Percentiles rank a stretch among this genome's conserved stretches.
Conservation (phyloP, 2,113 vertebrate genomes). For the Copsychus sechellarum region DNA sequence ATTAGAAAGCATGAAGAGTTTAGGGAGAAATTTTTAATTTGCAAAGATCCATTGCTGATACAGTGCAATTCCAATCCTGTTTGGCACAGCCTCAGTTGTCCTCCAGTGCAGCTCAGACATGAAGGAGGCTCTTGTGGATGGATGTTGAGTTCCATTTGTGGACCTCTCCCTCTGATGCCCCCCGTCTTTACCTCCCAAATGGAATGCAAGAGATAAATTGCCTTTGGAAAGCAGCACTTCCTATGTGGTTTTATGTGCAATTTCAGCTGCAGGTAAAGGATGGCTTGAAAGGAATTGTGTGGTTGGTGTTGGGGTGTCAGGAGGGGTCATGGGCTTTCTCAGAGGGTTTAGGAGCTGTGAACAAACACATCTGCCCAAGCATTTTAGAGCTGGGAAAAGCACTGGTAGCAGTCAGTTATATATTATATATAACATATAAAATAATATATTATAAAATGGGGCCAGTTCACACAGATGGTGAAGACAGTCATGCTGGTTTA, state of each 20-base stretch:
- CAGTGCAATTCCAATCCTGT: too few relatives aligned
- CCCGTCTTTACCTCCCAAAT: not conserved
- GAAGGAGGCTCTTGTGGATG: not conserved
- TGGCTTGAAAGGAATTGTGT: not conserved
- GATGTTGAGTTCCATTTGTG: not conserved
- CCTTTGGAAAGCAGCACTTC: not conserved
- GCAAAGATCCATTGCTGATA: not conserved
- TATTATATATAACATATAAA: too few relatives aligned
- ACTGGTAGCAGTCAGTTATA: not conserved
- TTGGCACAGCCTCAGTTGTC: not conserved
- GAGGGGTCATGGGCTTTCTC: not conserved
- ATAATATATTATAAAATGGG: not conserved
- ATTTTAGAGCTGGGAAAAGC: not conserved
- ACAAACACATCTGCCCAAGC: not conserved
- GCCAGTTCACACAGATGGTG: not conserved
- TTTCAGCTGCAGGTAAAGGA: not conserved
- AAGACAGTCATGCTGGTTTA: not conserved
- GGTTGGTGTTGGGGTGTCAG: not conserved
- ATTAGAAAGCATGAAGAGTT: not conserved
- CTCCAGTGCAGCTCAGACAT: not conserved
- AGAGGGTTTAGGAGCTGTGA: not conserved
- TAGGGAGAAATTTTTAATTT: not conserved
- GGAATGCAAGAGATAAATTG: not conserved
- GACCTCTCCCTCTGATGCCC: not conserved
- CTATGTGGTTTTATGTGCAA: not conserved